Conservation (phyloP, 2,888 invertebrate genomes). For the Plagodis dolabraria region DNA sequence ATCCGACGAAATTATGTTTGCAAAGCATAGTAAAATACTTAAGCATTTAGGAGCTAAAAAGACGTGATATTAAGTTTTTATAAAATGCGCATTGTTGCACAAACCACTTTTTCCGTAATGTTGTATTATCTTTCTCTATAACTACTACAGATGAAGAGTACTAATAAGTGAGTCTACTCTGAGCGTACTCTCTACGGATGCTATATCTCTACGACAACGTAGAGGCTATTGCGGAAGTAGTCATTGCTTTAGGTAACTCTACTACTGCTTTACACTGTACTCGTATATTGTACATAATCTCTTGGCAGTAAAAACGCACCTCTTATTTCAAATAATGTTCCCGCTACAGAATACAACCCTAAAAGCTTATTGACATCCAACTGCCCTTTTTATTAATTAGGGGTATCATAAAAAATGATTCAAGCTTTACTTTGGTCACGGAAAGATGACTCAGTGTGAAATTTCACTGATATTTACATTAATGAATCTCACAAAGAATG, state of each 20-base stretch:
- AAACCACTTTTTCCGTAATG: too few species aligned
- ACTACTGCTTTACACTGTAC: constrained; percentile 14
- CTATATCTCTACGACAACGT: too few species aligned
- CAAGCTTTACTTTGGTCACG: constrained; percentile 32
- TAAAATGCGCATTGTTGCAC: too few species aligned
- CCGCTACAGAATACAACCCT: constrained; percentile 24
- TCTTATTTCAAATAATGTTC: constrained; percentile 20
- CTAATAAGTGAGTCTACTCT: too few species aligned
- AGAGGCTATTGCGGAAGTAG: too few species aligned
- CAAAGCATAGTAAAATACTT: too few species aligned
- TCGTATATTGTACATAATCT: constrained; percentile 6
- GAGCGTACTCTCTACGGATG: too few species aligned
- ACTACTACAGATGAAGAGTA: too few species aligned
- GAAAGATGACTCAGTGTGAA: constrained; percentile 30
- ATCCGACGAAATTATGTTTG: too few species aligned
- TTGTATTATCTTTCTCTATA: too few species aligned
- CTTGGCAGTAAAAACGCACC: constrained; percentile 13
- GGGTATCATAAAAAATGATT: constrained; percentile 22
- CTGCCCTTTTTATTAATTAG: constrained; percentile 41
- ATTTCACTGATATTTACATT: constrained; percentile 13
- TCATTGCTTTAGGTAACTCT: background rate
- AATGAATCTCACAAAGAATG: constrained; percentile 6
- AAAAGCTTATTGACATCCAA: constrained; percentile 34
- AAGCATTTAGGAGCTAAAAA: too few species aligned
- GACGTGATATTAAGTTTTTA: too few species aligned